Percentiles rank a stretch among this genome's conserved stretches.
Conservation (phyloP, 2,888 invertebrate genomes). For the Drosophila conformis region DNA sequence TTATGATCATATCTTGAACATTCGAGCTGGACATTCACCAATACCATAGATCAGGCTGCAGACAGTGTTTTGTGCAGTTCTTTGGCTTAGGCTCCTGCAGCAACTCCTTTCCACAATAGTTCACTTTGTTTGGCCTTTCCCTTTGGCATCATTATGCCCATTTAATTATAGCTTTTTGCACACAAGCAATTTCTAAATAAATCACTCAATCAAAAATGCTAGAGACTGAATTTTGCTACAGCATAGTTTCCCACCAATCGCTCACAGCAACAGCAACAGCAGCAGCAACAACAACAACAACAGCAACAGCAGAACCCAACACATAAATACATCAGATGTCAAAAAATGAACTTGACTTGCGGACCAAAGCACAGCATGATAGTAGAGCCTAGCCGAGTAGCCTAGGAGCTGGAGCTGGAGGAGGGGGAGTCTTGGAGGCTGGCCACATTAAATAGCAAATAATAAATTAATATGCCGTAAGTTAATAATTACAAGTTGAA, state of each 20-base stretch:
- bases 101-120: slow-evolving; percentile 42
- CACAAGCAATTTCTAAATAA: slow-evolving; percentile 77
- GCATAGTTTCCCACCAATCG: slow-evolving; percentile 80
- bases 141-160: slow-evolving; percentile 76
- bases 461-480: slow-evolving; percentile 80
- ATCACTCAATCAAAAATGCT: slow-evolving; percentile 79
- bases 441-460: slow-evolving; percentile 78
- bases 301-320: slow-evolving; percentile 31
- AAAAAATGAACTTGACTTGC: slow-evolving; percentile 75
- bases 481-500: slow-evolving; percentile 78
- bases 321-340: slow-evolving; percentile 81
- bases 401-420: not conserved
- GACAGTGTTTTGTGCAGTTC: slow-evolving; percentile 3
- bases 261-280: slow-evolving; percentile 61
- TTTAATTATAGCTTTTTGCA: slow-evolving; percentile 78
- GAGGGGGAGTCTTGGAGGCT: slow-evolving; percentile 55
- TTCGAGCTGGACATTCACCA: slow-evolving; percentile 24
- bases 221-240: slow-evolving; percentile 56
- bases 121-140: slow-evolving; percentile 64
- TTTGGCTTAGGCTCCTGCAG: slow-evolving; percentile 17
- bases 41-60: no score
- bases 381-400: slow-evolving; percentile 19
- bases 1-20: slow-evolving; percentile 14
- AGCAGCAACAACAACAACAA: slow-evolving; percentile 6
- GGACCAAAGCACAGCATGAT: slow-evolving; percentile 51